These are phyloP conservation scores for Trimorus sp. DNA, from an alignment of 2,888 invertebrate species.

Conservation along the genomic window DNA sequence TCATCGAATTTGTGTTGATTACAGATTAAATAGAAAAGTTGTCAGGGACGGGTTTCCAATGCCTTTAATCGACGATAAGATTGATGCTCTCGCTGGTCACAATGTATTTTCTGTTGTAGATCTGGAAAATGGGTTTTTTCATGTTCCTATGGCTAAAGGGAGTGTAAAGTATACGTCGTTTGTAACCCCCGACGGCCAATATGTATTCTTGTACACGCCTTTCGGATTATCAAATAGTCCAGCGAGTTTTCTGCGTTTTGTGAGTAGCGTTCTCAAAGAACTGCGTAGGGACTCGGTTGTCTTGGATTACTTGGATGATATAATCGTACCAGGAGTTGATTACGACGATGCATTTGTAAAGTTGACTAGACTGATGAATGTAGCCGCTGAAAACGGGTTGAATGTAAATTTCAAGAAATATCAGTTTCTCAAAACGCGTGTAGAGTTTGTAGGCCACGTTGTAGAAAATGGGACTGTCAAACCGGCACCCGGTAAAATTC, in stretches of 20 bases:
- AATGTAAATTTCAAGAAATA: slow-evolving; percentile 66
- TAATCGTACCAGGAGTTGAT: slow-evolving; percentile 50
- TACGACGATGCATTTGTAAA: slow-evolving; percentile 52
- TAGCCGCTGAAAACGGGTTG: slow-evolving; percentile 23
- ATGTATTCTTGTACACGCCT: neutral
- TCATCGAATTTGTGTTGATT: slow-evolving; percentile 40
- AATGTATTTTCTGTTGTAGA: slow-evolving; percentile 1
- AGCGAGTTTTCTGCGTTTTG: slow-evolving; percentile 6
- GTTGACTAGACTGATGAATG: slow-evolving; percentile 44
- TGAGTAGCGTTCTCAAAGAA: slow-evolving; percentile 7
- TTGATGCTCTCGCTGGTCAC: slow-evolving; percentile 6
- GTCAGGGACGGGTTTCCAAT: slow-evolving; percentile 15
- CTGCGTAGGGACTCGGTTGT: slow-evolving; percentile 18
- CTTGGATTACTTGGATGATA: slow-evolving; percentile 55
- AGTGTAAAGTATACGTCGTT: slow-evolving; percentile 3
- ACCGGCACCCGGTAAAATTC: slow-evolving; percentile 70
- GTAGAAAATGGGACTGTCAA: slow-evolving; percentile 70
- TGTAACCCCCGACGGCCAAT: slow-evolving; percentile 11
- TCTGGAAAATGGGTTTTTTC: neutral
- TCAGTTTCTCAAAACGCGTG: slow-evolving; percentile 45
- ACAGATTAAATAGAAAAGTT: slow-evolving; percentile 20
- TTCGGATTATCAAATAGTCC: slow-evolving; percentile 7
- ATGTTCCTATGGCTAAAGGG: slow-evolving; percentile 1
- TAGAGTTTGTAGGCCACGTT: slow-evolving; percentile 72
- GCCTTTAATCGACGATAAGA: slow-evolving; percentile 17